These are phyloP conservation scores for Burhinus bistriatus DNA, from an alignment of 2,113 vertebrate species.

Conservation along the genomic window DNA sequence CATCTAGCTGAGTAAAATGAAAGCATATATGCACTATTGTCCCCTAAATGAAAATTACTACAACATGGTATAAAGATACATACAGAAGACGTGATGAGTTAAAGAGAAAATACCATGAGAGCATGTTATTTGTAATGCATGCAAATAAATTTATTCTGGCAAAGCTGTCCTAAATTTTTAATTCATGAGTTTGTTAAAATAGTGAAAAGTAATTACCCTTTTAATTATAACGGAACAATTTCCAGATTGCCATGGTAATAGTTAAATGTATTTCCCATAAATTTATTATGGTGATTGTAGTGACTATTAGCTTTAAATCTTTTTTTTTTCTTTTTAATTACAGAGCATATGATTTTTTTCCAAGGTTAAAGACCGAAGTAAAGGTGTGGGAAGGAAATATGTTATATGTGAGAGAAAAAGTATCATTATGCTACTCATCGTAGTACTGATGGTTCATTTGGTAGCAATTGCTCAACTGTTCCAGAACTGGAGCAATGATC, in stretches of 20 bases:
- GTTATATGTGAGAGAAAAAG: background rate
- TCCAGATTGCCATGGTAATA: conserved; percentile 32
- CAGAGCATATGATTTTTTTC: background rate
- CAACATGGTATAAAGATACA: background rate
- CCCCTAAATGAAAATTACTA: background rate
- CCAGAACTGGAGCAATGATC: background rate
- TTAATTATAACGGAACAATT: conserved; percentile 48
- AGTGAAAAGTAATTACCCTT: conserved; percentile 41
- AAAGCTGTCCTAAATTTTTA: conserved; percentile 26
- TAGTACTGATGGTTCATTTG: background rate
- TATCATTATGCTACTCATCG: background rate
- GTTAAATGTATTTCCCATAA: conserved; percentile 15
- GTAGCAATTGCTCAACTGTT: background rate
- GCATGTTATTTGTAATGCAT: background rate
- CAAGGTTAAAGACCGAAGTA: background rate
- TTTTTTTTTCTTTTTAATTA: background rate
- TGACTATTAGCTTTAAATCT: background rate
- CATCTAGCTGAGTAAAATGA: background rate
- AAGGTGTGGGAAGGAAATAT: background rate
- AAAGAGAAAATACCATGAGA: background rate
- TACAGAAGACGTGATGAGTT: background rate
- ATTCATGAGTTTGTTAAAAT: conserved; percentile 49
- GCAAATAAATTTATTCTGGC: conserved; percentile 6
- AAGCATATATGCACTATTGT: background rate
- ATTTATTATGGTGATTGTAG: conserved; percentile 18